Percentiles rank a stretch among this genome's conserved stretches.
phyloP scores from a whole-genome alignment of 2,797 vertebrate genomes.

The Alcedo quadribrachys region DNA sequence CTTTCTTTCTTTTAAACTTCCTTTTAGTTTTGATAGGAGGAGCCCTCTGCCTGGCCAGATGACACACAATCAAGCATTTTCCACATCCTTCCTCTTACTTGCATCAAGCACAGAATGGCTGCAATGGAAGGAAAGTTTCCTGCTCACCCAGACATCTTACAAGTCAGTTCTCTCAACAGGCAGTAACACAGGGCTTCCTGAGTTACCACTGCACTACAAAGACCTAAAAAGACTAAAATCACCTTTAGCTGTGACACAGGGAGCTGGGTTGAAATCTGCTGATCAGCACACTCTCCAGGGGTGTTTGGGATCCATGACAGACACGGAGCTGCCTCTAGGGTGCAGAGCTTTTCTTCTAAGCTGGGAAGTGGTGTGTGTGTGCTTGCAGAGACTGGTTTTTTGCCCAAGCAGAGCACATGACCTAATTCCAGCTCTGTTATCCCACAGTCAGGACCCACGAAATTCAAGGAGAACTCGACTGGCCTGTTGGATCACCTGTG shows the following conservation, averaged over 20 bases:
- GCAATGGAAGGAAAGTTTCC: background rate
- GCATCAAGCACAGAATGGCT: background rate
- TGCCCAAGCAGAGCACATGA: background rate
- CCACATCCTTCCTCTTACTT: background rate
- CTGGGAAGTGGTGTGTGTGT: background rate
- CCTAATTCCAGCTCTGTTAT: background rate
- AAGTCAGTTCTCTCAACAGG: background rate
- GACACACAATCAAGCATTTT: background rate
- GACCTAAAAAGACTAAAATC: background rate
- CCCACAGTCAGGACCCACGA: background rate
- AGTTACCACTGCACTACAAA: background rate
- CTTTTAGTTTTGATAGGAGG: background rate
- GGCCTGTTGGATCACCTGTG: background rate
- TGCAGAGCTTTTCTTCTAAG: background rate
- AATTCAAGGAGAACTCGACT: background rate
- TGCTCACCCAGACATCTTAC: background rate
- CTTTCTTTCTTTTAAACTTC: background rate
- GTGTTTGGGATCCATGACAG: background rate
- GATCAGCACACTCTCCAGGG: accelerated
- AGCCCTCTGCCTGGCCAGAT: background rate
- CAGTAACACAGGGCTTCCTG: background rate
- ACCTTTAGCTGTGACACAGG: background rate
- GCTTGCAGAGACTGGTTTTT: background rate
- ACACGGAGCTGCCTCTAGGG: background rate
- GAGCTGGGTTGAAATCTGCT: background rate